Base-by-base conservation (phyloP, 2,797 vertebrate species). In the Gymnodraco acuticeps region DNA sequence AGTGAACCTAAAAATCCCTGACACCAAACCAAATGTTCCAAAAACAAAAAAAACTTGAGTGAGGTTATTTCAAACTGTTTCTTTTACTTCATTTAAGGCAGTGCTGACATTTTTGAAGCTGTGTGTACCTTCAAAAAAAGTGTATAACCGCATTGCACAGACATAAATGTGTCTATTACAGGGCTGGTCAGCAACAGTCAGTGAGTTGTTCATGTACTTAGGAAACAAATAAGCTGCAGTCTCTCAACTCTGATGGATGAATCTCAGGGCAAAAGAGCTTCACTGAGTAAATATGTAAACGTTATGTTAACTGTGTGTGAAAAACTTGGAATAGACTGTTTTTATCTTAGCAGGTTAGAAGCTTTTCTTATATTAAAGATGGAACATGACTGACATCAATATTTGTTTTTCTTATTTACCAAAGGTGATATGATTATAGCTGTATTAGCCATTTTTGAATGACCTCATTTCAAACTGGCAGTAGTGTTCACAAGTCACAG, bases 171-270 rank as follows among this genome's bases (percentile, higher is more conserved):
- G 17, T 48, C 50, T 47, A 7, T 33, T 7, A 4, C 11, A 47
- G 42, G 41, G 41, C 3, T 47, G 47, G 61, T 38, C 33, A 52
- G 19, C 46, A 59, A 17, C 45, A 56, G 70, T 41, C 63, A 15
- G 45, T 43, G 5, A 27, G 23, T 15, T 63, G n/a, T 65, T 31
- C 38, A 43, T 58, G 48, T 48, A 33, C 17, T 7, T 50, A 23
- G 5, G 48, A 38, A 60, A 10, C 1, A 0, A 59, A 64, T 41
- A 38, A 62, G 66, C 62, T 51, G 62, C 66, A 66, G 52, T 64
- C 64, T 42, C 62, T 67, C 53, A 13, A 7, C 45, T 10, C 58
- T 53, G 64, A 79, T 42, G 59, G 41, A 47, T 42, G 53, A n/a
- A 63, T 51, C 51, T 66, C 68, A 43, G 31, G 7, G 20, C 41